phyloP scores from a whole-genome alignment of 2,888 invertebrate genomes.

The Baccha elongata region DNA sequence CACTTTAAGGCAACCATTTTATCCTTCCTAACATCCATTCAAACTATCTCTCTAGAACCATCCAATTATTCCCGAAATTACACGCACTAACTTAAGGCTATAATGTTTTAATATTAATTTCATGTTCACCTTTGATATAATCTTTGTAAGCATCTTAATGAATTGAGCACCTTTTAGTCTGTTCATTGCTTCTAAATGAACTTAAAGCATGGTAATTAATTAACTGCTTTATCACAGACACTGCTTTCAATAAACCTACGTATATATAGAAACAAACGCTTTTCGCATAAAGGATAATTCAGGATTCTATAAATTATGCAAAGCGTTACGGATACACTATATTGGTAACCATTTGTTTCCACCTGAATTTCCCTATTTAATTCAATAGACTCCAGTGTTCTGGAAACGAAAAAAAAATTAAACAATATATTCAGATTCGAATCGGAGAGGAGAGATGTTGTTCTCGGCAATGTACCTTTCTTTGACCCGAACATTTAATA shows the following conservation, averaged over 20 bases:
- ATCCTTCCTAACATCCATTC: neutral
- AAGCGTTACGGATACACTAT: slow-evolving; percentile 44
- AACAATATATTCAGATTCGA: slow-evolving; percentile 33
- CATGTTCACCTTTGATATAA: slow-evolving; percentile 47
- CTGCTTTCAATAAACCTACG: neutral
- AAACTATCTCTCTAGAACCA: neutral
- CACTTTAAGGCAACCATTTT: no score
- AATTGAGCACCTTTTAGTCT: slow-evolving; percentile 37
- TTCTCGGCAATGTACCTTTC: slow-evolving; percentile 4
- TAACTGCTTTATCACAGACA: slow-evolving; percentile 40
- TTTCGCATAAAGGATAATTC: slow-evolving; percentile 5
- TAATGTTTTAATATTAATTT: slow-evolving; percentile 28
- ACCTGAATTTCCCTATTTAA: slow-evolving; percentile 50
- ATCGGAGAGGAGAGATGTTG: neutral
- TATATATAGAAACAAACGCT: neutral
- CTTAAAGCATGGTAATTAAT: slow-evolving; percentile 43
- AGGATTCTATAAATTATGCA: slow-evolving; percentile 61
- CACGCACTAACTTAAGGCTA: slow-evolving; percentile 10
- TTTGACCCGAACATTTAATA: slow-evolving; percentile 30
- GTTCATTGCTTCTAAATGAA: slow-evolving; percentile 36
- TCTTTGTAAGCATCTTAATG: slow-evolving; percentile 42
- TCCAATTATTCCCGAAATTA: slow-evolving; percentile 4
- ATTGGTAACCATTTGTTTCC: slow-evolving; percentile 42
- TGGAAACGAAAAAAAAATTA: slow-evolving; percentile 25
- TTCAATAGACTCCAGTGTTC: slow-evolving; percentile 35